phyloP scores from a whole-genome alignment of 1,140 invertebrate species.

The Argopecten irradians region DNA sequence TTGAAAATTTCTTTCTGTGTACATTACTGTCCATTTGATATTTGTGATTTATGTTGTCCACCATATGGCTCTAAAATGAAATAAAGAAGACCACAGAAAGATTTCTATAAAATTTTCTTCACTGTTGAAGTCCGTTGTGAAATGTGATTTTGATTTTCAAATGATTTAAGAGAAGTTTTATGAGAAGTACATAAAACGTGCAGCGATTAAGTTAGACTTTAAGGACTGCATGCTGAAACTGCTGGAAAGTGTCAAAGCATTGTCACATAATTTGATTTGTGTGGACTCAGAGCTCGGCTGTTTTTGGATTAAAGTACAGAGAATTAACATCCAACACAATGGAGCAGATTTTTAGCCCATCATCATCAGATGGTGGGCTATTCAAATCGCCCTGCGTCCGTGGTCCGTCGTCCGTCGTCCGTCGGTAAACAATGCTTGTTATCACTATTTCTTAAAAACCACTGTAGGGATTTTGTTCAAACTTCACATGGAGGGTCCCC shows the following conservation, averaged over 20 bases:
- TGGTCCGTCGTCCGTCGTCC: no score
- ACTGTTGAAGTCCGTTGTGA: not conserved
- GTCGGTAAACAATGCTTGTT: no score
- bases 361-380: no score
- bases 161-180: slow-evolving; percentile 4
- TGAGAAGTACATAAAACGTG: not conserved
- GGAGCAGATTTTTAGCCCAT: no score
- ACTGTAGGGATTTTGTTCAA: no score
- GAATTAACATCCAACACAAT: not conserved
- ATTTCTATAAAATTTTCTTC: not conserved
- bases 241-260: not conserved
- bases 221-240: not conserved
- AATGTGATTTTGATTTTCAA: slow-evolving; percentile 1
- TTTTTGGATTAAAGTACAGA: slow-evolving; percentile 2
- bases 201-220: not conserved
- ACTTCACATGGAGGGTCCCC: no score
- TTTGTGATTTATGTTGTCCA: not conserved
- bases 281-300: not conserved
- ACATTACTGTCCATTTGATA: not conserved
- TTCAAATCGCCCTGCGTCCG: no score
- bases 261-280: not conserved
- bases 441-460: no score
- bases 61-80: not conserved
- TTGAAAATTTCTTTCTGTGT: not conserved
- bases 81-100: not conserved